Conservation (phyloP, 2,888 invertebrate species). For the Opisthograptis luteolata region DNA sequence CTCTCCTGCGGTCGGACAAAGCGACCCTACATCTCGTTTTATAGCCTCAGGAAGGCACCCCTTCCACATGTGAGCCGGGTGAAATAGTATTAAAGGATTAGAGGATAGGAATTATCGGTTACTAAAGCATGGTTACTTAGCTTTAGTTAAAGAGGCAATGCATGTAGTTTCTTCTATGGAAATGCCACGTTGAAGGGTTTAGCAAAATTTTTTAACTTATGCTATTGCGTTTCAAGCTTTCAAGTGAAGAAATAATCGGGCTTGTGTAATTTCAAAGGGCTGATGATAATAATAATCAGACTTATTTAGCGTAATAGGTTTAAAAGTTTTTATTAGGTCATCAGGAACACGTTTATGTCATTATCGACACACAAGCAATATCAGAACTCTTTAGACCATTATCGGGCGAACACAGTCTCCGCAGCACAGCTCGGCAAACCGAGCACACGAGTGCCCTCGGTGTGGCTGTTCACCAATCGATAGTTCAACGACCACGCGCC, state of each 20-base stretch:
- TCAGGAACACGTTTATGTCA: no score
- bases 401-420: conserved; percentile 9
- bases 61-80: conserved; percentile 37
- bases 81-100: conserved; percentile 37
- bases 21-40: conserved; percentile 37
- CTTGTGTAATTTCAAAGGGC: no score
- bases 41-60: conserved; percentile 37
- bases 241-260: no score
- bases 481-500: conserved; percentile 23
- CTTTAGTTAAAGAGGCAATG: conserved; percentile 20
- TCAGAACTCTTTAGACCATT: not conserved
- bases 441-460: conserved; percentile 7
- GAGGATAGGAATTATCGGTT: conserved; percentile 33
- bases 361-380: not conserved
- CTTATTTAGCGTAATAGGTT: no score
- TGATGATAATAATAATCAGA: no score
- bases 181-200: not conserved
- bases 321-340: no score
- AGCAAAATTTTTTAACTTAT: no score
- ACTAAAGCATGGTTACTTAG: conserved; percentile 24
- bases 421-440: not conserved
- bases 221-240: no score
- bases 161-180: not conserved
- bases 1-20: conserved; percentile 41
- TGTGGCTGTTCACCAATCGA: conserved; percentile 24